A percentile compares a stretch with the other conserved stretches of the same genome.
These are phyloP conservation scores for Dicranocentrus wangi DNA, from an alignment of 2,888 invertebrate species.

Conservation along the genomic window DNA sequence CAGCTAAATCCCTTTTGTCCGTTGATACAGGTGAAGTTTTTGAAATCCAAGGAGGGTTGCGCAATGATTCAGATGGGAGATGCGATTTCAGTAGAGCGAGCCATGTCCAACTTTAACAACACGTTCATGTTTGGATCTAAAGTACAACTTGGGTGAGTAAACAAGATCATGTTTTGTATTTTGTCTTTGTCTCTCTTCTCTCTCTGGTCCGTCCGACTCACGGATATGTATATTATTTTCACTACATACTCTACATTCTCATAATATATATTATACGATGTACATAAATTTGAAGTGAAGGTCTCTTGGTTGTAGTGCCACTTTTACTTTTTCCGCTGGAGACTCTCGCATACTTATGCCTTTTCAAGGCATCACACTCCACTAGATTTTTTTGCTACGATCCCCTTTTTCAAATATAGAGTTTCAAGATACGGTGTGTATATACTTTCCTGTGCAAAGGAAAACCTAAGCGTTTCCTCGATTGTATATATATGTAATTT, in stretches of 20 bases:
- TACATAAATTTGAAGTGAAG: not conserved
- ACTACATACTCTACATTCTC: not conserved
- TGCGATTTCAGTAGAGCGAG: slow-evolving; percentile 92
- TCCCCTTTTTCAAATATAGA: too few relatives aligned
- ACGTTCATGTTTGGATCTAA: slow-evolving; percentile 87
- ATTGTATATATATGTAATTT: too few relatives aligned
- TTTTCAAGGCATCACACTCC: not conserved
- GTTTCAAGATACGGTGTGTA: too few relatives aligned
- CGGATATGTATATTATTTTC: not conserved
- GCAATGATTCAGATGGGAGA: slow-evolving; percentile 99
- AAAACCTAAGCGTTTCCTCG: too few relatives aligned
- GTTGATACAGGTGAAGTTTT: slow-evolving; percentile 87
- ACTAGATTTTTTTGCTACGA: not conserved
- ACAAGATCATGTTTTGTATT: slow-evolving; percentile 29
- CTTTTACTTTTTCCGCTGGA: not conserved
- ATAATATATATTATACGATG: not conserved
- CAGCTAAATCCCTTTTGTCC: slow-evolving; percentile 21
- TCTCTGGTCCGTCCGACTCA: not conserved
- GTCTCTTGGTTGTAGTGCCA: slow-evolving; percentile 6
- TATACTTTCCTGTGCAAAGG: too few relatives aligned
- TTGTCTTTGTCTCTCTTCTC: slow-evolving; percentile 22
- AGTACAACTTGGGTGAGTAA: slow-evolving; percentile 81
- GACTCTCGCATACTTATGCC: not conserved
- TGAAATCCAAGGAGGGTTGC: slow-evolving; percentile 98
- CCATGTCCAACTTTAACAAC: slow-evolving; percentile 95